Conservation (phyloP, 2,888 invertebrate species). For the Philonicus albiceps region DNA sequence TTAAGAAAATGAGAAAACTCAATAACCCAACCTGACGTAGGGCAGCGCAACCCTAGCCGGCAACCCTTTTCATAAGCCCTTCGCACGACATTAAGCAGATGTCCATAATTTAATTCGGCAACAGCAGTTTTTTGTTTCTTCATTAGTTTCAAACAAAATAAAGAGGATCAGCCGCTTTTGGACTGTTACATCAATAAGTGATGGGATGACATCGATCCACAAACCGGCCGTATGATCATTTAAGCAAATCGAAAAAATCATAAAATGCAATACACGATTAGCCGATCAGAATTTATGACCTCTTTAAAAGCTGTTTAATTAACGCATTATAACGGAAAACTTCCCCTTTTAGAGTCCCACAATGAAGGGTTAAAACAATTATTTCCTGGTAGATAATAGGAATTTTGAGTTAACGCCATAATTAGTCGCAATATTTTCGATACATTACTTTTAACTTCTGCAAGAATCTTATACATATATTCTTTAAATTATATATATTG, state of each 20-base stretch:
- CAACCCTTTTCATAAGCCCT: slow-evolving; percentile 36
- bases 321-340: not conserved
- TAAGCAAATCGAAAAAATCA: slow-evolving; percentile 25
- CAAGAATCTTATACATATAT: too few species aligned
- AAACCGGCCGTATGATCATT: not conserved
- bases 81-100: slow-evolving; percentile 30
- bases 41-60: not conserved
- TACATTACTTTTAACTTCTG: not conserved
- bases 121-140: slow-evolving; percentile 12
- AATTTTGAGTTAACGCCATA: not conserved
- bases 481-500: too few species aligned
- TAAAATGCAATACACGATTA: not conserved
- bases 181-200: not conserved
- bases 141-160: slow-evolving; percentile 9
- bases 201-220: not conserved
- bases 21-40: slow-evolving; percentile 12
- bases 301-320: slow-evolving; percentile 2
- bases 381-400: not conserved
- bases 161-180: not conserved
- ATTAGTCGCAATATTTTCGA: not conserved
- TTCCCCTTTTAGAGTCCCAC: not conserved
- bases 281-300: slow-evolving; percentile 8
- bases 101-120: slow-evolving; percentile 34
- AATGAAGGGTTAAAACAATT: slow-evolving; percentile 16
- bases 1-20: slow-evolving; percentile 25